Conservation (phyloP, 2,113 vertebrate species). For the Leucosticte australis region DNA sequence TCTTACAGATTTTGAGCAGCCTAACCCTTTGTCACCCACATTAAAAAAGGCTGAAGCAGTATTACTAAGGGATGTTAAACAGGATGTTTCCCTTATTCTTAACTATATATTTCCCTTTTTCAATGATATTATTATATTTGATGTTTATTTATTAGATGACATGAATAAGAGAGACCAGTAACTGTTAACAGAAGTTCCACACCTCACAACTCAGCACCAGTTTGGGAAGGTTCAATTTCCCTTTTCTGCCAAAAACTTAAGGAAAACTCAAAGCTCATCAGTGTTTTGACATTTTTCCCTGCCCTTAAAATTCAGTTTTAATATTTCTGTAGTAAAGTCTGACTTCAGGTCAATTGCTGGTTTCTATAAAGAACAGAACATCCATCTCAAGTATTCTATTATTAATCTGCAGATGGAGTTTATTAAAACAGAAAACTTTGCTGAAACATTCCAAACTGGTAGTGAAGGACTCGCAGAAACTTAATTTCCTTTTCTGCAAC, state of each 20-base stretch:
- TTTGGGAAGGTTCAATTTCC: neutral
- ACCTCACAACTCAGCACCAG: neutral
- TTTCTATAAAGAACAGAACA: conserved; percentile 9
- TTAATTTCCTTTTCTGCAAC: conserved; percentile 15
- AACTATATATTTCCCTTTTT: neutral
- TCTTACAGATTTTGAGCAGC: neutral
- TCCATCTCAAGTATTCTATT: conserved; percentile 7
- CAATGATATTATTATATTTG: neutral
- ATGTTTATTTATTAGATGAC: neutral
- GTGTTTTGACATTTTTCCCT: neutral
- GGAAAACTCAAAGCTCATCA: neutral
- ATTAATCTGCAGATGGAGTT: conserved; percentile 42
- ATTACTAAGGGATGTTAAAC: neutral
- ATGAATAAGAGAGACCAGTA: neutral
- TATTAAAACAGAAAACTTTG: conserved; percentile 10
- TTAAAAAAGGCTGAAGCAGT: neutral
- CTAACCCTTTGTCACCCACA: neutral
- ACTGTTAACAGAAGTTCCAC: neutral
- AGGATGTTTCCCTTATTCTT: neutral
- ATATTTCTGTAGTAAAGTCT: neutral
- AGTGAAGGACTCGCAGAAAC: neutral
- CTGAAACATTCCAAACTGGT: conserved; percentile 2
- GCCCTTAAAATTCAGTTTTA: neutral
- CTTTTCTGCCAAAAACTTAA: conserved; percentile 2
- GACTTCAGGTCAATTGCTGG: conserved; percentile 20